Percentiles rank a stretch among this genome's conserved stretches.
Conservation (phyloP, 1,140 invertebrate genomes). For the Anoplolepis gracilipes region DNA sequence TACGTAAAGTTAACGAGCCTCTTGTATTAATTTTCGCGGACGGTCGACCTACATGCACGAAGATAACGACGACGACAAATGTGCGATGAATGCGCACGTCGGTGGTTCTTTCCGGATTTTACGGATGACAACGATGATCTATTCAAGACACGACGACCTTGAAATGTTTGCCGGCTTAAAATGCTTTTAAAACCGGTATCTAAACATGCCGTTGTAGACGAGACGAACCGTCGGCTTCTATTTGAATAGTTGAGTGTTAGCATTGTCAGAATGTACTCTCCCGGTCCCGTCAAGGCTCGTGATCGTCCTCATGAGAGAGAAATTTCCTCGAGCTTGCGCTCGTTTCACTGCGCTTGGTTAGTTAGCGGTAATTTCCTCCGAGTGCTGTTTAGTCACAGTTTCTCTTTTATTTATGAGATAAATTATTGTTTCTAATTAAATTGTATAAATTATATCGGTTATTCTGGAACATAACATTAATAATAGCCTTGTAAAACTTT, state of each 20-base stretch:
- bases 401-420: neutral
- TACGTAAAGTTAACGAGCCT: slow-evolving; percentile 58
- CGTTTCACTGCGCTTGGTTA: neutral
- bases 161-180: slow-evolving; percentile 69
- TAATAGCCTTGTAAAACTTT: neutral
- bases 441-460: neutral
- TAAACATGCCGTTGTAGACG: slow-evolving; percentile 46
- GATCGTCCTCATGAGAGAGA: slow-evolving; percentile 45
- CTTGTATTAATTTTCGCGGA: slow-evolving; percentile 65
- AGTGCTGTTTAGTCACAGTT: neutral
- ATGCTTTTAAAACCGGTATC: slow-evolving; percentile 74
- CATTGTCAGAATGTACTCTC: slow-evolving; percentile 56
- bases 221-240: slow-evolving; percentile 24
- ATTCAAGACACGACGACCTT: slow-evolving; percentile 62
- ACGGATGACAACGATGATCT: slow-evolving; percentile 19
- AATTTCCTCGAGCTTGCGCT: slow-evolving; percentile 19
- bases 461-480: too few relatives aligned
- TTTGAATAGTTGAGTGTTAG: slow-evolving; percentile 57
- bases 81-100: slow-evolving; percentile 10
- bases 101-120: slow-evolving; percentile 41
- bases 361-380: slow-evolving; percentile 21
- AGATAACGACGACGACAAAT: neutral
- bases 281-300: slow-evolving; percentile 21
- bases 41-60: slow-evolving; percentile 54
- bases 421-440: slow-evolving; percentile 1